Percentiles rank a stretch among this genome's conserved stretches.
These are phyloP conservation scores for Pelochelys cantorii DNA, from an alignment of 2,797 vertebrate species.

Conservation along the genomic window DNA sequence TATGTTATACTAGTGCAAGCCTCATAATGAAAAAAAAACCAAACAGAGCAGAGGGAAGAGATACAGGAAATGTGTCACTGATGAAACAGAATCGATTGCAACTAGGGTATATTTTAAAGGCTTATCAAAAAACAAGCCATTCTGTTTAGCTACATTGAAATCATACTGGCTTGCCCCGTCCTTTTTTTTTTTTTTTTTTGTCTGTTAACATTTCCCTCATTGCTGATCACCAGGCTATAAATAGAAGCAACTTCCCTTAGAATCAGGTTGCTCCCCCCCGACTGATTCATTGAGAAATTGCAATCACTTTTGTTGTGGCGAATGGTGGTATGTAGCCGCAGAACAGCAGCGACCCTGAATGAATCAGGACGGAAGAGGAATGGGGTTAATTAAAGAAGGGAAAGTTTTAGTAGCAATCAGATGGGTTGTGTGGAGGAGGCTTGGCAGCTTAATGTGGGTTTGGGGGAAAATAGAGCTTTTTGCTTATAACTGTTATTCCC, in stretches of 20 bases:
- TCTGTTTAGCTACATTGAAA: slow-evolving; percentile 3
- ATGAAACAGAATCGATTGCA: neutral
- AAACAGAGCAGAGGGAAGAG: neutral
- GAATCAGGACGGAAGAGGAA: neutral
- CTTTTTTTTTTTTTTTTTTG: neutral
- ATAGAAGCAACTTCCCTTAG: neutral
- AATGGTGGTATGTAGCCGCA: neutral
- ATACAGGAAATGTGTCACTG: neutral
- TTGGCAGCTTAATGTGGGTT: neutral
- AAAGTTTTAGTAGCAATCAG: neutral
- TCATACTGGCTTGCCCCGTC: neutral
- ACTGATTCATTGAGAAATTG: neutral
- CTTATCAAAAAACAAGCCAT: neutral
- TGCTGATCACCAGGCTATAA: slow-evolving; percentile 14
- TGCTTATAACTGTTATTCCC: neutral
- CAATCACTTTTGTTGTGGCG: neutral
- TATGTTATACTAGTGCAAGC: neutral
- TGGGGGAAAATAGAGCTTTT: neutral
- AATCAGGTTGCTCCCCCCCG: neutral
- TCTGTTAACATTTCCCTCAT: neutral
- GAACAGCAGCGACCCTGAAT: neutral
- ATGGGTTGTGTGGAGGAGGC: neutral
- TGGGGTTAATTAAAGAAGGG: neutral
- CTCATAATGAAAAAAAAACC: neutral
- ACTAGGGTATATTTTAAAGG: neutral